Conservation (phyloP, 1,140 invertebrate species). For the Macrobrachium rosenbergii region DNA sequence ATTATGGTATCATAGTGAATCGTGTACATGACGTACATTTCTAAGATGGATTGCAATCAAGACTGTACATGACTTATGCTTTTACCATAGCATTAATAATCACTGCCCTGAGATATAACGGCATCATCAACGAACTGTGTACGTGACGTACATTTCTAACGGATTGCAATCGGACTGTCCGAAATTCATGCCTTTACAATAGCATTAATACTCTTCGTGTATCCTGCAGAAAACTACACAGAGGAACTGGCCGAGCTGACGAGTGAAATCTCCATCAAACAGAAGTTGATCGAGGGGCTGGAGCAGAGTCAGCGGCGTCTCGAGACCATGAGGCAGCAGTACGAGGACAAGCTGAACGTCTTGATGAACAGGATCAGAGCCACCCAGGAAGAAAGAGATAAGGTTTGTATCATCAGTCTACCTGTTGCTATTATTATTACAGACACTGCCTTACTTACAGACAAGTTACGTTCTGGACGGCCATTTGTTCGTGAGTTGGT, state of each 20-base stretch:
- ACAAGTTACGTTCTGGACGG: too few relatives aligned
- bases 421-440: conserved; percentile 57
- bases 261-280: conserved; percentile 92
- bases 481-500: too few relatives aligned
- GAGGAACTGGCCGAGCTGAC: conserved; percentile 85
- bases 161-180: too few relatives aligned
- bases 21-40: too few relatives aligned
- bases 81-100: too few relatives aligned
- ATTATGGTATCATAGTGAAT: not conserved
- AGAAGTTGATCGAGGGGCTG: conserved; percentile 92
- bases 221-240: conserved; percentile 66
- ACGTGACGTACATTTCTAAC: too few relatives aligned
- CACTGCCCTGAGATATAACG: too few relatives aligned
- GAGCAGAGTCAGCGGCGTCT: conserved; percentile 89
- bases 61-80: too few relatives aligned
- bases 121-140: too few relatives aligned
- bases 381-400: conserved; percentile 94
- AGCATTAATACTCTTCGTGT: not conserved
- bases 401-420: conserved; percentile 78
- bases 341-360: conserved; percentile 93
- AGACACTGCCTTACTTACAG: too few relatives aligned
- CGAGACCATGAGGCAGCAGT: conserved; percentile 87
- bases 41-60: too few relatives aligned
- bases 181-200: not conserved
- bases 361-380: conserved; percentile 89